Conservation (phyloP, 2,113 vertebrate species). For the Rynchops niger region DNA sequence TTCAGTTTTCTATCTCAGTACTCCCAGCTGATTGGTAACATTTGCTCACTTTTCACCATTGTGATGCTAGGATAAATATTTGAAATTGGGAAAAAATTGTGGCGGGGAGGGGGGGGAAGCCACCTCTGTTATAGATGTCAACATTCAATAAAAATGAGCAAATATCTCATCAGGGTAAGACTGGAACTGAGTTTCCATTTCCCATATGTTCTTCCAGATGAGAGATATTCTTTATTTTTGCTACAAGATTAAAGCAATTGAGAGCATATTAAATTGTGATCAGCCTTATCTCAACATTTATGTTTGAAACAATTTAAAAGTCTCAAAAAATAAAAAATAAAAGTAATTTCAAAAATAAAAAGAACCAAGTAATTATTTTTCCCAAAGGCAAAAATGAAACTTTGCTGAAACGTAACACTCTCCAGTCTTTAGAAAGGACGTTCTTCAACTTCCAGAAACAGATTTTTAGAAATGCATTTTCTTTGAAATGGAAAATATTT, state of each 20-base stretch:
- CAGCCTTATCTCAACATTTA: neutral
- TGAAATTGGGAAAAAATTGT: neutral
- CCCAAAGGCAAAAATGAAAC: neutral
- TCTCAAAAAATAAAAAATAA: neutral
- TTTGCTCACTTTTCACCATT: neutral
- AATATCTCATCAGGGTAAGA: neutral
- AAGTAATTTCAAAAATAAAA: neutral
- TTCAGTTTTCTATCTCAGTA: neutral
- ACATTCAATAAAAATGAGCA: neutral
- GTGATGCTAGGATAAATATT: neutral
- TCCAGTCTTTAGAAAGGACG: neutral
- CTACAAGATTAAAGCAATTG: neutral
- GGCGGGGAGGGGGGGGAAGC: neutral
- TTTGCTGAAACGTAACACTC: neutral
- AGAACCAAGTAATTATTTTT: neutral
- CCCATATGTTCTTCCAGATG: neutral
- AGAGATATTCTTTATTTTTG: neutral
- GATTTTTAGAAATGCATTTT: neutral
- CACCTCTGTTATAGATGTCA: neutral
- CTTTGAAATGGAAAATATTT: neutral
- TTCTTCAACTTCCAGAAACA: neutral
- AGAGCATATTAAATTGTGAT: neutral
- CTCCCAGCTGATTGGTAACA: neutral
- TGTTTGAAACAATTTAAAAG: neutral
- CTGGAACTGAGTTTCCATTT: neutral